Conservation (phyloP, 2,888 invertebrate genomes). For the Tubulanus polymorphus region DNA sequence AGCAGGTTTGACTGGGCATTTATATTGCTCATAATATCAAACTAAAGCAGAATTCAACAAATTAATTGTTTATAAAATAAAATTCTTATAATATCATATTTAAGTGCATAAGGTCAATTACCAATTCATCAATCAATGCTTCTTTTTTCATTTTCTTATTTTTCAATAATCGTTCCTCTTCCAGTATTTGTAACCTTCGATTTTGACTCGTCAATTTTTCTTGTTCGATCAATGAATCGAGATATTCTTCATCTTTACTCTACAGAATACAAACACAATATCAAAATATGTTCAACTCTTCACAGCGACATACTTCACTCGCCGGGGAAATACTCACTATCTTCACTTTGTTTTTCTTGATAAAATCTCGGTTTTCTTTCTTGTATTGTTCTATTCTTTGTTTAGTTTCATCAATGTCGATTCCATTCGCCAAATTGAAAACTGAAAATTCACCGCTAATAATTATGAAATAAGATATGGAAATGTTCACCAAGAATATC, state of each 20-base stretch:
- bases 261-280: constrained; percentile 27
- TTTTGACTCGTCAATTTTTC: constrained; percentile 54
- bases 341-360: constrained; percentile 57
- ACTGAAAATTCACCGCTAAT: constrained; percentile 56
- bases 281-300: no score
- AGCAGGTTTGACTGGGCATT: no score
- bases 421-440: constrained; percentile 83
- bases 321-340: constrained; percentile 35
- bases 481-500: no score
- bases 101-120: constrained; percentile 16
- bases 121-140: constrained; percentile 86
- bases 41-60: no score
- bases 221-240: constrained; percentile 60
- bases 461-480: no score
- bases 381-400: constrained; percentile 57
- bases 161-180: constrained; percentile 61
- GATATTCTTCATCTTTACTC: constrained; percentile 74
- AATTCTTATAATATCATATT: background rate
- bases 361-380: constrained; percentile 69
- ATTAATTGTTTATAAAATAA: no score
- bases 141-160: constrained; percentile 76
- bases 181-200: constrained; percentile 62
- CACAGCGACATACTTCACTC: no score
- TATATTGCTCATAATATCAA: no score
- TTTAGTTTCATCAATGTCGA: constrained; percentile 83